Percentiles rank a stretch among this genome's conserved stretches.
Conservation (phyloP, 2,113 vertebrate species). For the Thymallus thymallus region DNA sequence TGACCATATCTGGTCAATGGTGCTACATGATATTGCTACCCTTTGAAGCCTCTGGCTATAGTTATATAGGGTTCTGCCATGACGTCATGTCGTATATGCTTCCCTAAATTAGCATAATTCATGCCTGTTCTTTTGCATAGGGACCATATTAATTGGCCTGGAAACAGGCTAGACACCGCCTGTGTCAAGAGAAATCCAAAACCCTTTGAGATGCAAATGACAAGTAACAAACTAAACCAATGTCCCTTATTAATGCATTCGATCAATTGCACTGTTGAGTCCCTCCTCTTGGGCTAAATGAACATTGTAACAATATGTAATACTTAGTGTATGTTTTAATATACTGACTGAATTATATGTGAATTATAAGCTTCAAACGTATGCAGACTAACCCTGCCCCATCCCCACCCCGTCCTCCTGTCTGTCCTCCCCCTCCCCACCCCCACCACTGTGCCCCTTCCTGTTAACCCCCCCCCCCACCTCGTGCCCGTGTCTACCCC, state of each 20-base stretch:
- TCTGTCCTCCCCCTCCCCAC: neutral
- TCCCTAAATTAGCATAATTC: neutral
- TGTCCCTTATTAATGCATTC: neutral
- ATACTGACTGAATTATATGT: too few species aligned
- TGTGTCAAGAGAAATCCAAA: conserved; percentile 9
- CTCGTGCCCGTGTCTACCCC: too few species aligned
- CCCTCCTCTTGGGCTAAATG: neutral
- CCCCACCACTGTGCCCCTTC: neutral
- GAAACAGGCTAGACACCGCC: neutral
- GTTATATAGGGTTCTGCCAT: neutral
- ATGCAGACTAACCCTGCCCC: neutral
- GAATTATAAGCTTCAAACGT: neutral
- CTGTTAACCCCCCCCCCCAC: neutral
- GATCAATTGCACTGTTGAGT: neutral
- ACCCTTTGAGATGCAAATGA: neutral
- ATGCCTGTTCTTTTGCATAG: neutral
- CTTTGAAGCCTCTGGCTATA: neutral
- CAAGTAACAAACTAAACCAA: neutral
- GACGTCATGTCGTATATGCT: neutral
- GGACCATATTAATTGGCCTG: neutral
- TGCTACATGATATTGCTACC: neutral
- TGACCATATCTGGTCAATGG: neutral
- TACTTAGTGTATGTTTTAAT: too few species aligned
- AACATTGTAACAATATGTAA: too few species aligned
- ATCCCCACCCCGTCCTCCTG: neutral